A percentile compares a stretch with the other conserved stretches of the same genome.
These are phyloP conservation scores for Drosophila macrospina DNA, from an alignment of 2,888 invertebrate species.

Conservation along the genomic window DNA sequence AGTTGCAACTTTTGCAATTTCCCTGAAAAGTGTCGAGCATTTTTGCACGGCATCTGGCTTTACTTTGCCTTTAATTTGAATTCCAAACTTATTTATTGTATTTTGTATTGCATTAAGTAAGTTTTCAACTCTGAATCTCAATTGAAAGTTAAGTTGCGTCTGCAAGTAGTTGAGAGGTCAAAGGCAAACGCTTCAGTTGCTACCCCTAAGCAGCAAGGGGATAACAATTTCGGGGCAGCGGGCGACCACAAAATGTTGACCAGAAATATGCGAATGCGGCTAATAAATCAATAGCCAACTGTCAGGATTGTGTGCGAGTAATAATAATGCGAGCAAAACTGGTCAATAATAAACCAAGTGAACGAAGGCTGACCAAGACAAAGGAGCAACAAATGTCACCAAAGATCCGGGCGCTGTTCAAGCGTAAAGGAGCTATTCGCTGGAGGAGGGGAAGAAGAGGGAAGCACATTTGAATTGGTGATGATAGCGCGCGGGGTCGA, in stretches of 20 bases:
- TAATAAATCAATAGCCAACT: slow-evolving; percentile 83
- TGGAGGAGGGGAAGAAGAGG: slow-evolving; percentile 4
- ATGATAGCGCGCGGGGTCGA: slow-evolving; percentile 60
- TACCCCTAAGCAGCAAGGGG: slow-evolving; percentile 4
- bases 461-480: slow-evolving; percentile 75
- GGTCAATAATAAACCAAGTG: slow-evolving; percentile 76
- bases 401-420: slow-evolving; percentile 69
- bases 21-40: slow-evolving; percentile 63
- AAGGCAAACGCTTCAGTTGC: slow-evolving; percentile 14
- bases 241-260: slow-evolving; percentile 61
- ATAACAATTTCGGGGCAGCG: not conserved
- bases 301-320: slow-evolving; percentile 83
- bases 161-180: slow-evolving; percentile 16
- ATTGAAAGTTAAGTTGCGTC: slow-evolving; percentile 4
- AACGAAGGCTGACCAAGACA: slow-evolving; percentile 40
- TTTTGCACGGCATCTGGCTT: slow-evolving; percentile 70
- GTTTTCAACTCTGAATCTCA: slow-evolving; percentile 7
- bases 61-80: slow-evolving; percentile 69
- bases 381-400: slow-evolving; percentile 78
- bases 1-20: slow-evolving; percentile 77
- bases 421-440: slow-evolving; percentile 59
- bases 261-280: slow-evolving; percentile 57
- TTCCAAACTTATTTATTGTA: slow-evolving; percentile 63
- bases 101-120: slow-evolving; percentile 41
- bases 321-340: slow-evolving; percentile 76